Base-by-base conservation (phyloP, 2,888 invertebrate genomes). In the Opisthograptis luteolata region DNA sequence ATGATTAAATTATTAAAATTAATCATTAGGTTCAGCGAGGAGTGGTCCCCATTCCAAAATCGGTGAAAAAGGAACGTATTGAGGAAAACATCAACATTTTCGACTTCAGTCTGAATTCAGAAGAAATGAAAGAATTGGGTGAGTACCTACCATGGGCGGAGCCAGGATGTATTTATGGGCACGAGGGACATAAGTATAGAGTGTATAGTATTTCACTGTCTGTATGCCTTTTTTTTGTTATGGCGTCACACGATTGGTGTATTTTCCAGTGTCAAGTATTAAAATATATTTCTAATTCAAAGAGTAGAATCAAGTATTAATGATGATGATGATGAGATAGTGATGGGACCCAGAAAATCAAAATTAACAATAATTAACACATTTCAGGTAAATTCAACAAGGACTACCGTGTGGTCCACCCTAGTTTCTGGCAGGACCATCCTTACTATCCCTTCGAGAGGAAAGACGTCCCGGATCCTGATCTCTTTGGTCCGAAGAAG, bases 1-100 rank as follows among this genome's bases (percentile, higher is more conserved):
- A 3, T 17, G 2, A 3, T 17, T 17, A 17, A 17, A 17, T 2
- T 10, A 4, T 8, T 14, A 14, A 0, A 12, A 45, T 42, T 22
- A 19, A 5, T 49, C 69, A n/a, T 73, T 2, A 93, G 93, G 73
- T 93, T 0, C 91, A 93, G 66, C 75, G 84, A 59, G 93, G 92
- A 0, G 80, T 91, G 0, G 76, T 92, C 1, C 93, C 93, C 0
- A 93, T 94, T 20, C 94, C 94, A 0, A 94, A 94, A 67, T 93
- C 93, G 0, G 74, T 89, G 0, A 92, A 91, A 17, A 89, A 92
- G 47, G 74, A 76, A 0, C 84, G 92, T 15, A 87, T 94, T 1
- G 83, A 86, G 31, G 84, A 92, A 49, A 94, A 94, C 63, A 91
- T 94, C 3, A 68, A 92, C 40, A 75, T 94, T 2, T 94, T 94